Conservation (phyloP, 2,797 vertebrate genomes). For the Gymnothorax reevesii region DNA sequence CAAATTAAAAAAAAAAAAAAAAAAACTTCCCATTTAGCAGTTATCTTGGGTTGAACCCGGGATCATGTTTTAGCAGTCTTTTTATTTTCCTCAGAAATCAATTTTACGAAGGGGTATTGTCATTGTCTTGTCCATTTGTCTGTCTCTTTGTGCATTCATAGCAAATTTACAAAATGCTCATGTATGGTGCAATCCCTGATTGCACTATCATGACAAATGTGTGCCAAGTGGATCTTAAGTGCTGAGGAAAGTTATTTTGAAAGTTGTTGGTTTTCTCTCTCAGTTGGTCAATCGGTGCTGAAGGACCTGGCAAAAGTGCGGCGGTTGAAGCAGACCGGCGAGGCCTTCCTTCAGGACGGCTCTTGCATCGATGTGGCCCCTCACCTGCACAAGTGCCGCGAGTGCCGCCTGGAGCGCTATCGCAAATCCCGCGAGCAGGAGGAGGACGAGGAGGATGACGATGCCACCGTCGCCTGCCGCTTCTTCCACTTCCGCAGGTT, state of each 20-base stretch:
- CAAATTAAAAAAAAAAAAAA: too few relatives aligned
- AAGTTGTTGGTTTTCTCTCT: too few relatives aligned
- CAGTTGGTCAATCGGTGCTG: conserved; percentile 94
- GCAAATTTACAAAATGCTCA: too few relatives aligned
- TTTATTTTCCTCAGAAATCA: too few relatives aligned
- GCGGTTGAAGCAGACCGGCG: conserved; percentile 94
- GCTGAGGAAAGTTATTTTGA: neutral
- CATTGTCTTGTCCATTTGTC: too few relatives aligned
- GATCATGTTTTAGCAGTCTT: too few relatives aligned
- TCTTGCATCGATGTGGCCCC: conserved; percentile 98
- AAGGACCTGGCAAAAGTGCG: conserved; percentile 96
- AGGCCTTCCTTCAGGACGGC: conserved; percentile 96
- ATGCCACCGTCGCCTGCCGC: conserved; percentile 94
- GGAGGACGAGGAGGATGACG: conserved; percentile 93
- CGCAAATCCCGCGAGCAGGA: conserved; percentile 94
- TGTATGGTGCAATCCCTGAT: too few relatives aligned
- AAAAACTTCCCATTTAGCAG: too few relatives aligned
- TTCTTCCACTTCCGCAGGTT: conserved; percentile 99
- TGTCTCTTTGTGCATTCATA: too few relatives aligned
- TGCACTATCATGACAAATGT: too few relatives aligned
- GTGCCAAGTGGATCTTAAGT: neutral
- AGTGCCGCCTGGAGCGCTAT: conserved; percentile 95
- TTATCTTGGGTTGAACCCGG: too few relatives aligned
- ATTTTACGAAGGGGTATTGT: too few relatives aligned
- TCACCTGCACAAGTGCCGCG: conserved; percentile 96